Evolutionary conservation across 2,888 invertebrate species (phyloP).

Genomic region (Zygothrica quintamaculata): DNA sequence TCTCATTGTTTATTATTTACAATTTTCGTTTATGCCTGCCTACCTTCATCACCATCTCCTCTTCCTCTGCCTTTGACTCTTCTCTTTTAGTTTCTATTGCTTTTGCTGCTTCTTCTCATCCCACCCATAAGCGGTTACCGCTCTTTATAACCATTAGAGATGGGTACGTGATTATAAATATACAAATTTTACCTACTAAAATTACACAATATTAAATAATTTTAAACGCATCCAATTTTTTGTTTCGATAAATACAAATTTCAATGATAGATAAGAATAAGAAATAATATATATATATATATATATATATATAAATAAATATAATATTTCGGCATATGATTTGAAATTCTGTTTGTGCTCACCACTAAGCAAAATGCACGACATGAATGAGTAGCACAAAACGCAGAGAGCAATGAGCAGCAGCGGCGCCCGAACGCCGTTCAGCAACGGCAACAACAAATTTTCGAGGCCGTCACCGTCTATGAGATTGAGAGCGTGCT

Average conservation of each 20-base stretch:
- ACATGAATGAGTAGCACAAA: conserved; percentile 67
- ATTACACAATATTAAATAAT: background rate
- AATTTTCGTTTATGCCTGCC: conserved; percentile 19
- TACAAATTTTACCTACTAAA: background rate
- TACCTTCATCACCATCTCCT: too few relatives aligned
- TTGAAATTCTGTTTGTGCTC: conserved; percentile 15
- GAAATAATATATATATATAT: background rate
- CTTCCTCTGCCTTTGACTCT: too few relatives aligned
- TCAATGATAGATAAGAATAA: background rate
- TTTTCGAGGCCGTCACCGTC: conserved; percentile 58
- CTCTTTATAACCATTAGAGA: conserved; percentile 30
- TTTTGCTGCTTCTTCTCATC: conserved; percentile 1
- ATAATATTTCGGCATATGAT: conserved; percentile 5
- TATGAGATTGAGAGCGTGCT: conserved; percentile 34
- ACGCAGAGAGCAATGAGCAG: conserved; percentile 63
- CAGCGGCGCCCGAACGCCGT: conserved; percentile 45
- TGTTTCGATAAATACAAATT: conserved; percentile 4
- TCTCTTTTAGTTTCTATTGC: conserved; percentile 5
- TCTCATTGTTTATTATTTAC: conserved; percentile 60
- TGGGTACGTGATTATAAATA: conserved; percentile 11
- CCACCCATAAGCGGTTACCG: conserved; percentile 17
- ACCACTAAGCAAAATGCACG: conserved; percentile 40
- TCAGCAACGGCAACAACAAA: conserved; percentile 34
- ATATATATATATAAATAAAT: background rate
- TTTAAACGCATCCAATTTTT: too few relatives aligned